A percentile compares a stretch with the other conserved stretches of the same genome.
Evolutionary conservation across 2,888 invertebrate species (phyloP).

Genomic region (Pachliopta kotzebuea): DNA sequence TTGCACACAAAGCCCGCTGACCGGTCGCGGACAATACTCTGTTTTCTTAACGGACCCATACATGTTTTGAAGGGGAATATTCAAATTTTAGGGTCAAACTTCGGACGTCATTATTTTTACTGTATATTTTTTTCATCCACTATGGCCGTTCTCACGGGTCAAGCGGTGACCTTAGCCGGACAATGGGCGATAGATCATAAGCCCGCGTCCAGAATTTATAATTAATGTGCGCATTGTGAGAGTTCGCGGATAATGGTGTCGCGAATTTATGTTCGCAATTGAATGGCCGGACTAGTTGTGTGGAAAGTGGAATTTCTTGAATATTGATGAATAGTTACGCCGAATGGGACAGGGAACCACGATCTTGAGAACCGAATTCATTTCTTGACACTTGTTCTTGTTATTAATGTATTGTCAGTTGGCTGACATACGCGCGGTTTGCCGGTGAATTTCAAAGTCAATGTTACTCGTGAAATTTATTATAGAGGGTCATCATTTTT

Average conservation of each 20-base stretch:
- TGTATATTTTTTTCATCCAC: constrained; percentile 40
- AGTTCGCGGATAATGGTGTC: constrained; percentile 64
- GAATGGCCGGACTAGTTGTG: constrained; percentile 54
- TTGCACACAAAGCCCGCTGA: constrained; percentile 52
- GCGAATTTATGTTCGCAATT: constrained; percentile 58
- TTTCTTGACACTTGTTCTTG: constrained; percentile 54
- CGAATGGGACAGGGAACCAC: constrained; percentile 33
- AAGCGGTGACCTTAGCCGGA: constrained; percentile 71
- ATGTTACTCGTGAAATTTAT: constrained; percentile 21
- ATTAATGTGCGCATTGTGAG: constrained; percentile 70
- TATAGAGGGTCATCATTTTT: background rate
- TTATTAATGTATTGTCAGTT: constrained; percentile 58
- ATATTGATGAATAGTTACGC: constrained; percentile 63
- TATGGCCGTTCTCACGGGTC: constrained; percentile 75
- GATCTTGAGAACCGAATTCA: constrained; percentile 59
- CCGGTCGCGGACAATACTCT: constrained; percentile 55
- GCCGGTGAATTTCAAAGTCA: constrained; percentile 22
- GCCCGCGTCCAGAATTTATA: constrained; percentile 69
- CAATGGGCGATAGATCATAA: constrained; percentile 61
- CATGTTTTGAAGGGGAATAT: constrained; percentile 60
- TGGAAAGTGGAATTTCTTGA: constrained; percentile 75
- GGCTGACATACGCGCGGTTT: constrained; percentile 46
- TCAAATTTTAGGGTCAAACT: constrained; percentile 77
- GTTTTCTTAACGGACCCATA: constrained; percentile 64
- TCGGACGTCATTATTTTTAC: constrained; percentile 55